Evolutionary conservation across 2,797 vertebrate genomes (phyloP), one percentile per base, ranked within the genome.

Genomic region (Loris lydekkerianus): DNA sequence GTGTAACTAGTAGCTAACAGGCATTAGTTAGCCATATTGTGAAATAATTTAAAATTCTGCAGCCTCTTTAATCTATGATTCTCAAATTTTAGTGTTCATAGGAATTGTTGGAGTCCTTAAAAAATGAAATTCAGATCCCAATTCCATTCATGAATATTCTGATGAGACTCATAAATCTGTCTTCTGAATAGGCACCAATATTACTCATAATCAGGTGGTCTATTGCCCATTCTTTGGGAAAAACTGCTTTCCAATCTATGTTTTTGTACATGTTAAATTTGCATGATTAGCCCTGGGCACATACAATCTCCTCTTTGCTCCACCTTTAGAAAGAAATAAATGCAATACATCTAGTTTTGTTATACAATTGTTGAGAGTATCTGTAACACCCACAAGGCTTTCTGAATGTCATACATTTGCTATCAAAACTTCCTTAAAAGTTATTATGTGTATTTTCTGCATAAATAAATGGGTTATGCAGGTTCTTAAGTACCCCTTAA

Each of bases 391-490:
- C 49, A 81, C 70, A 95, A 91, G 61, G 3, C 75, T 84, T 91
- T 92, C 67, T 77, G 49, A 95, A 83, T 97, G 73, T 81, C 75
- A 83, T 58, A 37, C 31, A 75, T 92, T 93, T 95, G 61, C 58
- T 96, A 88, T 75, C 10, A 91, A 91, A 94, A 86, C 1, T 89
- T 86, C 43, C 65, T 90, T 85, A 96, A 96, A 97, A 43, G 56
- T 96, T 92, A 78, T 89, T 94, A 73, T 77, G 58, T 95, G 58
- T 70, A n/a, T 94, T 96, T 91, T 93, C 65, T 76, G 65, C 70
- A 82, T 76, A 97, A 96, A 96, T 93, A 95, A 94, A 89, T 86
- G 37, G 23, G 17, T 82, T 88, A 92, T 91, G 5, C 17, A 90
- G 18, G 18, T 94, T 91, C 63, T 83, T 93, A 93, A 94, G 70